Evolutionary conservation across 1,140 invertebrate species (phyloP).

Genomic region (Drosophila eugracilis): DNA sequence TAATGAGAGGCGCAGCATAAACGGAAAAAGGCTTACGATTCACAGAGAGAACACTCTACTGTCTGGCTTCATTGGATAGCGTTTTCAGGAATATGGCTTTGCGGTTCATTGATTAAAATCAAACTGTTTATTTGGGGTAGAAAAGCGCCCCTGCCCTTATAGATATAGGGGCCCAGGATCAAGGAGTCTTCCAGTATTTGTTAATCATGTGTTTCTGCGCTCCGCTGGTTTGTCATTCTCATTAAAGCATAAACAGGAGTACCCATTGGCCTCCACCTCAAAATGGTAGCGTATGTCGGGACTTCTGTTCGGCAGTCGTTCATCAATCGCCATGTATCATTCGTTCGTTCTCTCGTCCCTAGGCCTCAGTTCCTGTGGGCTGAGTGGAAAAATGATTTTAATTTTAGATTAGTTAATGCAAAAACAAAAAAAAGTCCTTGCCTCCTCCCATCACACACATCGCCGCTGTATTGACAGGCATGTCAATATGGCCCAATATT

Average conservation of each 20-base stretch:
- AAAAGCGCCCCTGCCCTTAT: background rate
- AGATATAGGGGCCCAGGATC: constrained; percentile 3
- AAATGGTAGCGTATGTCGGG: constrained; percentile 8
- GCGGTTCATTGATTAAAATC: constrained; percentile 81
- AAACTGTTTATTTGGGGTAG: constrained; percentile 64
- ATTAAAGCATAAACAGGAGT: constrained; percentile 52
- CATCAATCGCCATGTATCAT: constrained; percentile 71
- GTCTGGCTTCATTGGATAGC: constrained; percentile 55
- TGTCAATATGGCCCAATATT: constrained; percentile 68
- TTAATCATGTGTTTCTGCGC: constrained; percentile 70
- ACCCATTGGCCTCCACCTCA: background rate
- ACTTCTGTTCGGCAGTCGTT: background rate
- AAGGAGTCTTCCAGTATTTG: constrained; percentile 56
- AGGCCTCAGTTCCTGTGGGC: constrained; percentile 35
- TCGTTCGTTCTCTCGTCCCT: constrained; percentile 41
- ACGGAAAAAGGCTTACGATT: constrained; percentile 69
- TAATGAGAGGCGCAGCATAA: constrained; percentile 43
- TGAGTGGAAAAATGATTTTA: constrained; percentile 66
- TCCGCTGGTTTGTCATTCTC: constrained; percentile 71
- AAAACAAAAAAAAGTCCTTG: constrained; percentile 24
- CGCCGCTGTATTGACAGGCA: constrained; percentile 41
- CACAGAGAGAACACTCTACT: constrained; percentile 36
- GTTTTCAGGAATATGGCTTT: constrained; percentile 69
- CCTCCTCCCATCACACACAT: constrained; percentile 21
- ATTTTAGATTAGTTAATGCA: constrained; percentile 75